Base-by-base conservation (phyloP, 2,113 vertebrate species). In the Thunnus maccoyii region DNA sequence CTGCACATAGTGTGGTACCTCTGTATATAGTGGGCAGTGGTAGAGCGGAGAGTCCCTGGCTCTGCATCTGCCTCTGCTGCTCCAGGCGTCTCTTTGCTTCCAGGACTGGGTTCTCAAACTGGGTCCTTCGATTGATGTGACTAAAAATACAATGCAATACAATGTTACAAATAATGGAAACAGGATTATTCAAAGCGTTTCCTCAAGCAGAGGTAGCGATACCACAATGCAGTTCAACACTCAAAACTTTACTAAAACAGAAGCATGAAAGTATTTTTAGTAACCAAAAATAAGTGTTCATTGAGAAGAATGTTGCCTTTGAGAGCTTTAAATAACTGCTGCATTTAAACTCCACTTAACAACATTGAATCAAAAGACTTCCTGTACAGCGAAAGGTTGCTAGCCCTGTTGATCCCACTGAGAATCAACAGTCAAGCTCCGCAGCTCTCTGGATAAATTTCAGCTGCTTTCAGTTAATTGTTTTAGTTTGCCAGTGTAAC, bases 111-210 rank as follows among this genome's bases (percentile, higher is more conserved):
- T 99, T 99, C 95, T 99, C 99, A 95, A 99, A 99, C 95, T 99
- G 99, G 77, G 99, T 99, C 95, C 98, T 97, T 95, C 98, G 97
- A 88, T 99, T 99, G 95, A 99, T 98, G 95, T 99, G 99, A 96
- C 99, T 99, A 93, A 83, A 95, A 95, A 94, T 92, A 78, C 2
- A 79, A 65, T 16, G 55, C 17, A 73, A 65, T 16, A 51, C 17
- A 73, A n/a, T 10, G 25, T 71, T 67, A 70, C 15, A 73, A 78
- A 55, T 46, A 57, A 54, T 27, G 22, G 32, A 72, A 52, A 64
- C 48, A 1, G 3, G 0, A 12, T 11, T 2, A 50, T n/a, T 27
- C 3, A 36, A 14, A 25, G 50, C 30, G 9, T 44, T 18, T 36
- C 30, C 17, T n/a, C 2, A 10, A 44, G 51, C 1, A 70, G 30